These are phyloP conservation scores for Drosophila asahinai DNA, from an alignment of 1,140 invertebrate species.

Conservation along the genomic window DNA sequence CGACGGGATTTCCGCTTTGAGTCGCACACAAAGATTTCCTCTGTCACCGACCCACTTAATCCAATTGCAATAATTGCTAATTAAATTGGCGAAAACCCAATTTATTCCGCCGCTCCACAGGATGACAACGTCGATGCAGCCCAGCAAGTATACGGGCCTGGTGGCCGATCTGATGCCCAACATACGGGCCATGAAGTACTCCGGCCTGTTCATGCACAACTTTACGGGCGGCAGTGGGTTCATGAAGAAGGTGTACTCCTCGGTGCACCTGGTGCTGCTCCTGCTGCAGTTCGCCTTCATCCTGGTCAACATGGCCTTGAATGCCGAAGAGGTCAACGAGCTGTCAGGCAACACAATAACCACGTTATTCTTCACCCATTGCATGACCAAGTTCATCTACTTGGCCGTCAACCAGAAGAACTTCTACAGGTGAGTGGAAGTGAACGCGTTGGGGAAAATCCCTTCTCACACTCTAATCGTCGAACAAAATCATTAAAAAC, in stretches of 20 bases:
- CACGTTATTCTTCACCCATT: conserved; percentile 91
- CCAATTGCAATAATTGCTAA: conserved; percentile 19
- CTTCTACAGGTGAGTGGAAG: conserved; percentile 88
- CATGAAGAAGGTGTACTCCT: conserved; percentile 87
- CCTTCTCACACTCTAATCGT: not conserved
- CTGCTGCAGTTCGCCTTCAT: conserved; percentile 88
- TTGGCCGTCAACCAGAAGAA: conserved; percentile 90
- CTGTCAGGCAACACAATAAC: conserved; percentile 93
- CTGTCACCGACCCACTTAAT: not conserved
- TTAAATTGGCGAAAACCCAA: conserved; percentile 34
- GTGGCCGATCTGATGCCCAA: conserved; percentile 93
- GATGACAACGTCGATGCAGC: conserved; percentile 73
- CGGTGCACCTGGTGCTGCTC: conserved; percentile 88
- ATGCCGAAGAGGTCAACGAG: conserved; percentile 92
- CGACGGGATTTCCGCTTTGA: conserved; percentile 14
- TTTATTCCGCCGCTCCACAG: conserved; percentile 28
- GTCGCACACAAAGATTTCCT: conserved; percentile 1
- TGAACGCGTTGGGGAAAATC: not conserved
- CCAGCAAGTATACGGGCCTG: conserved; percentile 87
- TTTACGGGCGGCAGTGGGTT: conserved; percentile 88
- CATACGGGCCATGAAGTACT: conserved; percentile 91
- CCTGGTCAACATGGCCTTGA: conserved; percentile 88
- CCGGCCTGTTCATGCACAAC: conserved; percentile 92
- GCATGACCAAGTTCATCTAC: conserved; percentile 90
- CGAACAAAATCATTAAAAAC: not conserved